A percentile compares a stretch with the other conserved stretches of the same genome.
Conservation (phyloP, 2,888 invertebrate species). For the Parochlus steinenii region DNA sequence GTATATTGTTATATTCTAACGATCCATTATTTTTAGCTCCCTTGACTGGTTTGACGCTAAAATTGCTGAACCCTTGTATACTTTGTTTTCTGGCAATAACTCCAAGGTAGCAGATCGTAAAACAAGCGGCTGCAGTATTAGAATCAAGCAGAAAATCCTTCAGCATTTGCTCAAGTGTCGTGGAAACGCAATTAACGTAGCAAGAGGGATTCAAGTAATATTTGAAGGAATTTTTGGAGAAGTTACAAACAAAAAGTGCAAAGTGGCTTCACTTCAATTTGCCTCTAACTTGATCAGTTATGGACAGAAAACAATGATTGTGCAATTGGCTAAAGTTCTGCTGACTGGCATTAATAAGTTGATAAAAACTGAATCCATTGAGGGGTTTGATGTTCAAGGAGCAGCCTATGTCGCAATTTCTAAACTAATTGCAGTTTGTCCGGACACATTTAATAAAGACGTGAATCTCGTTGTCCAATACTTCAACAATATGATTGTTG, state of each 20-base stretch:
- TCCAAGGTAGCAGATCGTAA: conserved; percentile 47
- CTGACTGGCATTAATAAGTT: conserved; percentile 27
- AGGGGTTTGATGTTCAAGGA: conserved; percentile 32
- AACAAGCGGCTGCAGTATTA: conserved; percentile 61
- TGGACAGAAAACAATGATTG: conserved; percentile 25
- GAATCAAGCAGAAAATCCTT: conserved; percentile 70
- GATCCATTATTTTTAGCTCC: conserved; percentile 34
- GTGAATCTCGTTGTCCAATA: conserved; percentile 31
- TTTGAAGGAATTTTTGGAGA: conserved; percentile 76
- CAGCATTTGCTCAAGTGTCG: conserved; percentile 63
- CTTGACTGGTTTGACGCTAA: conserved; percentile 61
- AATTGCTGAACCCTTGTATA: conserved; percentile 58
- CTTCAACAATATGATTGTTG: conserved; percentile 26
- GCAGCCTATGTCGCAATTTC: conserved; percentile 29
- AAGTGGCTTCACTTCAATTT: conserved; percentile 65
- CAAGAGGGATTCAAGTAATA: conserved; percentile 71
- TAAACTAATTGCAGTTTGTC: conserved; percentile 34
- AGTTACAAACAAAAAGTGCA: conserved; percentile 67
- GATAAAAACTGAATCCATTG: conserved; percentile 24
- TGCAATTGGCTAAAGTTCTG: conserved; percentile 27
- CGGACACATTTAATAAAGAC: conserved; percentile 48
- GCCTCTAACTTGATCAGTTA: conserved; percentile 57
- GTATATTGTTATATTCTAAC: conserved; percentile 5
- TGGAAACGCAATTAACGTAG: conserved; percentile 53
- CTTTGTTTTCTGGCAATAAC: conserved; percentile 40